Conservation (phyloP, 2,113 vertebrate species). For the Polypterus senegalus region DNA sequence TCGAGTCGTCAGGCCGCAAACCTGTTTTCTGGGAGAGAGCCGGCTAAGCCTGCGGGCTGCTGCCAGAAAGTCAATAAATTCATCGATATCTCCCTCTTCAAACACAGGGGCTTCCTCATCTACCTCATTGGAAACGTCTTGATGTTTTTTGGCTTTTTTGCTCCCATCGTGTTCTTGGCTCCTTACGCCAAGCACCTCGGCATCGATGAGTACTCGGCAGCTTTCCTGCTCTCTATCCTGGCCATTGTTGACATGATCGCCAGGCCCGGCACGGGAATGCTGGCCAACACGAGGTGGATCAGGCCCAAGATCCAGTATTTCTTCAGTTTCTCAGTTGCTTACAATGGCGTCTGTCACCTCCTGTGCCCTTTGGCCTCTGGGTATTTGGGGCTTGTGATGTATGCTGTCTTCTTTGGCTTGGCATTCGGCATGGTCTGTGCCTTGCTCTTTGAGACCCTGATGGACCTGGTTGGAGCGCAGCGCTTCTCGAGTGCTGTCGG, state of each 20-base stretch:
- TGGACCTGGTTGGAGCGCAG: conserved; percentile 57
- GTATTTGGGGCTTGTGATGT: conserved; percentile 38
- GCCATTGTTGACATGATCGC: conserved; percentile 61
- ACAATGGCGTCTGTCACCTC: conserved; percentile 56
- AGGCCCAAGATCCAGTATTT: conserved; percentile 58
- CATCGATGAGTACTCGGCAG: conserved; percentile 52
- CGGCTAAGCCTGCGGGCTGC: conserved; percentile 26
- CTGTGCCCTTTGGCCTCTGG: conserved; percentile 52
- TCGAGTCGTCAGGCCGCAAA: background rate
- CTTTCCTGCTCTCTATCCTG: conserved; percentile 59
- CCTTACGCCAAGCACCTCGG: conserved; percentile 52
- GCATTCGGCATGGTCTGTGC: conserved; percentile 62
- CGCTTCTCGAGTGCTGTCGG: conserved; percentile 57
- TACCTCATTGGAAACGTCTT: conserved; percentile 60
- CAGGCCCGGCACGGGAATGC: conserved; percentile 44
- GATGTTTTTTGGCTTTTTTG: conserved; percentile 62
- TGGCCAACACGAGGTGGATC: conserved; percentile 58
- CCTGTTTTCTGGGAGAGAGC: conserved; percentile 2
- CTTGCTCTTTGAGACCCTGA: conserved; percentile 65
- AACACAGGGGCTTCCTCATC: conserved; percentile 60
- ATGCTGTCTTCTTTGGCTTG: conserved; percentile 47
- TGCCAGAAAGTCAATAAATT: conserved; percentile 37
- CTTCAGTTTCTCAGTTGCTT: conserved; percentile 58
- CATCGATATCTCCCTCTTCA: conserved; percentile 62
- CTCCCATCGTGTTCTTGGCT: conserved; percentile 63